Evolutionary conservation across 2,797 vertebrate species (phyloP).

Genomic region (Pyrocephalus nanus): DNA sequence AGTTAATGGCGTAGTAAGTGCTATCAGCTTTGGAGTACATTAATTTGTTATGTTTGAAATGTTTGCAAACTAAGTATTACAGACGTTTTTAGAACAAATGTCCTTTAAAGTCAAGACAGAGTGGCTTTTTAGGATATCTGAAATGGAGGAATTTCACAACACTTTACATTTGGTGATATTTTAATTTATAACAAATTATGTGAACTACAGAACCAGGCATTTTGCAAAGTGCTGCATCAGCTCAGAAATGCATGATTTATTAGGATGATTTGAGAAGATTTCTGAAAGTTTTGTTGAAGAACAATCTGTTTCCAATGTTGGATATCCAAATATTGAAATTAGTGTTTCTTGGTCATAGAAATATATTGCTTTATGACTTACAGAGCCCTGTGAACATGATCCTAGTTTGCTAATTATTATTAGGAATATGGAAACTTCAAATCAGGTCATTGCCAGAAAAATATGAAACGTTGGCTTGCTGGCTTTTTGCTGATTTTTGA

Average conservation of each 20-base stretch:
- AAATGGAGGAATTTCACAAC: neutral
- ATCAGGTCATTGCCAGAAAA: neutral
- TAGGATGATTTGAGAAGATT: neutral
- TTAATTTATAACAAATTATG: neutral
- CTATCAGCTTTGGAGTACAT: neutral
- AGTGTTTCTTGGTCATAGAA: neutral
- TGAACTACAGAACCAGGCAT: neutral
- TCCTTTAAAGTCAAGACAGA: neutral
- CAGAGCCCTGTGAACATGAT: neutral
- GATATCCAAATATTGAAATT: neutral
- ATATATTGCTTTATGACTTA: neutral
- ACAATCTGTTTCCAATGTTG: neutral
- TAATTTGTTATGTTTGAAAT: conserved; percentile 28
- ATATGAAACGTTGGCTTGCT: neutral
- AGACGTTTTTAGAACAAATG: neutral
- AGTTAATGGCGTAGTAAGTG: conserved; percentile 7
- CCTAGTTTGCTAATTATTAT: neutral
- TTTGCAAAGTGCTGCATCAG: neutral
- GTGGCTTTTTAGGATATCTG: neutral
- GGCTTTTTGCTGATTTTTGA: neutral
- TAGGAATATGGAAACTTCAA: neutral
- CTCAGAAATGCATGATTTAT: neutral
- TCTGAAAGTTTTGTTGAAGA: neutral
- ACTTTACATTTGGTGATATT: neutral
- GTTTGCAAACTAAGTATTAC: neutral